These are phyloP conservation scores for Epinotia nisella DNA, from an alignment of 2,888 invertebrate genomes.

Conservation along the genomic window DNA sequence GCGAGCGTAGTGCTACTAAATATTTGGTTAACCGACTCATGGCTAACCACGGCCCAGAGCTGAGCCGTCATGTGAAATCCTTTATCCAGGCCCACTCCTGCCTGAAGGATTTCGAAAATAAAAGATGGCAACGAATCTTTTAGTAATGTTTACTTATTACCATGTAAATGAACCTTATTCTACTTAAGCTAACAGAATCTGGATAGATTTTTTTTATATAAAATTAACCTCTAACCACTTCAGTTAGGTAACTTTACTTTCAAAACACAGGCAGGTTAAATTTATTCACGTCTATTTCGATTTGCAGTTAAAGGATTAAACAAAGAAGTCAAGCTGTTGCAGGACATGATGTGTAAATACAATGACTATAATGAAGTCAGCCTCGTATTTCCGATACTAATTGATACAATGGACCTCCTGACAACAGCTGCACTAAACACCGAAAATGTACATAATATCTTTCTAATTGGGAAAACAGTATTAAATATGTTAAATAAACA, in stretches of 20 bases:
- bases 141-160: no score
- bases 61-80: no score
- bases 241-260: not conserved
- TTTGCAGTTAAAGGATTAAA: constrained; percentile 51
- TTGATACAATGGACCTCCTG: constrained; percentile 56
- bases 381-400: constrained; percentile 53
- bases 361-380: constrained; percentile 52
- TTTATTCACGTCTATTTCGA: constrained; percentile 47
- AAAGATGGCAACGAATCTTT: no score
- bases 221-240: not conserved
- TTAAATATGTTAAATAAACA: constrained; percentile 53
- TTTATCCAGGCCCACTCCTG: no score
- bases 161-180: no score
- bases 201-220: no score
- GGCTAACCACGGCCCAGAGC: no score
- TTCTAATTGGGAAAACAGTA: constrained; percentile 56
- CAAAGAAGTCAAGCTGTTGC: constrained; percentile 53
- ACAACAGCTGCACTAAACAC: constrained; percentile 51
- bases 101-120: no score
- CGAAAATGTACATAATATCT: constrained; percentile 50
- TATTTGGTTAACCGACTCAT: no score
- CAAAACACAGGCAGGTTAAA: not conserved
- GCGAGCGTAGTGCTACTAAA: no score
- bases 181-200: no score
- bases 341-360: constrained; percentile 50